Conservation (phyloP, 2,113 vertebrate species). For the Callaeas wilsoni region DNA sequence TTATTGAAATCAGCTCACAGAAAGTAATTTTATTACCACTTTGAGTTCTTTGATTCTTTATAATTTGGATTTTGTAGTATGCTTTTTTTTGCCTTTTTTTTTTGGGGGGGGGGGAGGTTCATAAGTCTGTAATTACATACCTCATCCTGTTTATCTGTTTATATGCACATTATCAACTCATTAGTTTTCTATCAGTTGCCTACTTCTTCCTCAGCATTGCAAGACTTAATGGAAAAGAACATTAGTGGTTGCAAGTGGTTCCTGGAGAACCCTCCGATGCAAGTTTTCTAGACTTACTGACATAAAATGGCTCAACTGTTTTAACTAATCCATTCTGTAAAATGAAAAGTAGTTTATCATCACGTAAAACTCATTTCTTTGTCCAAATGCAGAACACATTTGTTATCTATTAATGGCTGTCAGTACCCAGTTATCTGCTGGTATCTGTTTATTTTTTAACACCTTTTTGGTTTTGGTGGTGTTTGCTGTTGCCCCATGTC, state of each 20-base stretch:
- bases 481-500: background rate
- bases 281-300: background rate
- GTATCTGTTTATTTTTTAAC: background rate
- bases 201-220: background rate
- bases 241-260: background rate
- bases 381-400: background rate
- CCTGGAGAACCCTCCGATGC: background rate
- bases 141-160: slow-evolving; percentile 21
- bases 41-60: background rate
- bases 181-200: background rate
- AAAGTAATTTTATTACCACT: background rate
- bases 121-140: background rate
- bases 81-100: background rate
- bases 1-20: background rate
- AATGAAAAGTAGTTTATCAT: background rate
- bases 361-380: background rate
- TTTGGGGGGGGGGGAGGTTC: too few relatives aligned
- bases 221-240: background rate
- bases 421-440: background rate
- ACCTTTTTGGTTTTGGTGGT: background rate
- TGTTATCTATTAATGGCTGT: background rate
- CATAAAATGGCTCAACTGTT: background rate
- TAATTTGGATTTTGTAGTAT: background rate
- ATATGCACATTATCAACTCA: background rate
- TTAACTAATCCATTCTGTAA: background rate